Evolutionary conservation across 2,113 vertebrate species (phyloP).

Genomic region (Chauna torquata): DNA sequence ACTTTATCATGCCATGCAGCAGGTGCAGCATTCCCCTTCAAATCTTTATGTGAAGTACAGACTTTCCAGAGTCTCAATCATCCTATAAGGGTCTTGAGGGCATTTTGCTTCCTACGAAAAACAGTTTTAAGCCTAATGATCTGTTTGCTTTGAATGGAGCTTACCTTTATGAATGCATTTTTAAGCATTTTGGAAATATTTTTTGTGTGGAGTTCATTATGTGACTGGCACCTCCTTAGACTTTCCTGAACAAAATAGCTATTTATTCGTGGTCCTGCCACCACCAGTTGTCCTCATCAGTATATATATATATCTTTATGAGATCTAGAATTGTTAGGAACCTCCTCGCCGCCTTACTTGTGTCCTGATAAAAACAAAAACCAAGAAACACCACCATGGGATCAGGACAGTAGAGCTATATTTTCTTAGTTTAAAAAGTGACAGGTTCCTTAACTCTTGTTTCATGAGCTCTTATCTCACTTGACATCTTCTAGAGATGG

Average conservation of each 20-base stretch:
- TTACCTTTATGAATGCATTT: background rate
- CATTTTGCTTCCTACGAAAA: background rate
- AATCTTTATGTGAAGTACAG: background rate
- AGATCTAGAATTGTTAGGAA: background rate
- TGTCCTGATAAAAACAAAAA: background rate
- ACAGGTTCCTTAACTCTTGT: background rate
- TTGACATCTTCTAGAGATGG: background rate
- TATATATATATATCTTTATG: background rate
- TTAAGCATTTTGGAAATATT: background rate
- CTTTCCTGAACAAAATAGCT: background rate
- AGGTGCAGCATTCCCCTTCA: background rate
- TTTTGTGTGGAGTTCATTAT: background rate
- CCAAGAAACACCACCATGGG: rapidly evolving
- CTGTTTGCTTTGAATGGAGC: background rate
- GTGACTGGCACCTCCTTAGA: background rate
- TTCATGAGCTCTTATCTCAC: background rate
- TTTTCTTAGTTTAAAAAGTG: background rate
- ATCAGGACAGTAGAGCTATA: too few species aligned
- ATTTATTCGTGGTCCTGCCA: background rate
- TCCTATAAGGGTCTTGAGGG: background rate
- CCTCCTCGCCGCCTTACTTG: background rate
- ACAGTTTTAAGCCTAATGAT: background rate
- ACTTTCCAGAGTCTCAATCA: background rate
- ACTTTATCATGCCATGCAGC: background rate
- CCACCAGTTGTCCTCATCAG: background rate